phyloP scores from a whole-genome alignment of 2,797 vertebrate genomes.

The Mus spretus region DNA sequence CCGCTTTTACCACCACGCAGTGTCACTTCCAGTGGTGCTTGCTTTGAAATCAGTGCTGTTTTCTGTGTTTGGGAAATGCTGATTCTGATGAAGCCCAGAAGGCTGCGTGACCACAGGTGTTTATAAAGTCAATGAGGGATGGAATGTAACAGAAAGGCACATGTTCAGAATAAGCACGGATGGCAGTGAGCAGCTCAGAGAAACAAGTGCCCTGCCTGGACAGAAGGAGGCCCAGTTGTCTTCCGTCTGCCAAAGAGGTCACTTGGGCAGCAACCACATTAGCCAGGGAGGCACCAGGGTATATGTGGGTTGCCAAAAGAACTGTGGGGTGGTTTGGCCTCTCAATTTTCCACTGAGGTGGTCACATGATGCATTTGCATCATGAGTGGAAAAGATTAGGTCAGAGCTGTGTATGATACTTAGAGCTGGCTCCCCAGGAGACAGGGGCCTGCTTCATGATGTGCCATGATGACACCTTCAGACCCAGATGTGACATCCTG shows the following conservation, averaged over 20 bases:
- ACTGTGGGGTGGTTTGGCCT: rapidly evolving
- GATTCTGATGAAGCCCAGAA: neutral
- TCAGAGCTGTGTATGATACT: rapidly evolving
- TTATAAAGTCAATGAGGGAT: neutral
- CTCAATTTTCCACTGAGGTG: neutral
- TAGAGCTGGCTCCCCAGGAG: neutral
- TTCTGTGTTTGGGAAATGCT: neutral
- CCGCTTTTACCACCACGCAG: neutral
- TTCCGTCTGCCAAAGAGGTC: neutral
- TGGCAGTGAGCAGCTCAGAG: rapidly evolving
- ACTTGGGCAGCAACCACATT: neutral
- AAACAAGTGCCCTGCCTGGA: too few species aligned
- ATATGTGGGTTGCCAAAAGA: too few species aligned
- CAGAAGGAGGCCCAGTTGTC: too few species aligned
- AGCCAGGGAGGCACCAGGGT: neutral
- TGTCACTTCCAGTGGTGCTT: neutral
- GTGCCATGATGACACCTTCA: rapidly evolving
- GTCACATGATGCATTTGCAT: neutral
- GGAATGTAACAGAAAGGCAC: neutral
- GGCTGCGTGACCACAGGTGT: rapidly evolving
- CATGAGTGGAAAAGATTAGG: neutral
- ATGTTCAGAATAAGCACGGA: neutral
- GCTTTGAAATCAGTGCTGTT: neutral
- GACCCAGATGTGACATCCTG: rapidly evolving
- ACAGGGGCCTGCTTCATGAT: neutral